Conservation (phyloP, 2,797 vertebrate species). For the Bradypus variegatus region DNA sequence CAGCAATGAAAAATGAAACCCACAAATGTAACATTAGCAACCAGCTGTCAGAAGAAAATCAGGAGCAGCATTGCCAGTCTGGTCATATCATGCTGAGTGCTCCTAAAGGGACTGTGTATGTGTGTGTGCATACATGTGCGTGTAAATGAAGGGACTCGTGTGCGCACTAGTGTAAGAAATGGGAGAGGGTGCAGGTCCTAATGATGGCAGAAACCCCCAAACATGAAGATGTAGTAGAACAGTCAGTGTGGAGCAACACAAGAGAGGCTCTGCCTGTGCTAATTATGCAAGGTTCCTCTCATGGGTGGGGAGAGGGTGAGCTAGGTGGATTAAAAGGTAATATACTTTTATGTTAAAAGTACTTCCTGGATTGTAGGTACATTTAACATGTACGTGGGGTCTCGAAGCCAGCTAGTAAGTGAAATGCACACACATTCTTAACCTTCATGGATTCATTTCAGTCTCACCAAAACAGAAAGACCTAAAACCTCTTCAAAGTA, state of each 20-base stretch:
- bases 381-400: background rate
- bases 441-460: constrained; percentile 50
- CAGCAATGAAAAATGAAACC: constrained; percentile 59
- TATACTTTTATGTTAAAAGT: background rate
- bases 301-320: background rate
- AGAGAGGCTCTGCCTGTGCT: background rate
- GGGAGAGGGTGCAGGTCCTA: background rate
- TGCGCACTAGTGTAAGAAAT: constrained; percentile 13
- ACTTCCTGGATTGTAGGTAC: background rate
- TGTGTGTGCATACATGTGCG: background rate
- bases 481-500: constrained; percentile 69
- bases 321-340: background rate
- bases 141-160: background rate
- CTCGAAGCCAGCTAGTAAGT: constrained; percentile 5
- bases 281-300: constrained; percentile 14
- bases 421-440: constrained; percentile 45
- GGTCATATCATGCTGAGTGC: constrained; percentile 28
- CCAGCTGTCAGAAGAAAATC: constrained; percentile 60
- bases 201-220: constrained; percentile 43
- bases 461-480: constrained; percentile 49
- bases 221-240: constrained; percentile 20
- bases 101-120: background rate
- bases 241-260: background rate
- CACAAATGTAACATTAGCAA: constrained; percentile 57
- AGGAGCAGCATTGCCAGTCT: constrained; percentile 20